These are phyloP conservation scores for Rhynchotus rufescens DNA, from an alignment of 2,797 vertebrate species.

Conservation along the genomic window DNA sequence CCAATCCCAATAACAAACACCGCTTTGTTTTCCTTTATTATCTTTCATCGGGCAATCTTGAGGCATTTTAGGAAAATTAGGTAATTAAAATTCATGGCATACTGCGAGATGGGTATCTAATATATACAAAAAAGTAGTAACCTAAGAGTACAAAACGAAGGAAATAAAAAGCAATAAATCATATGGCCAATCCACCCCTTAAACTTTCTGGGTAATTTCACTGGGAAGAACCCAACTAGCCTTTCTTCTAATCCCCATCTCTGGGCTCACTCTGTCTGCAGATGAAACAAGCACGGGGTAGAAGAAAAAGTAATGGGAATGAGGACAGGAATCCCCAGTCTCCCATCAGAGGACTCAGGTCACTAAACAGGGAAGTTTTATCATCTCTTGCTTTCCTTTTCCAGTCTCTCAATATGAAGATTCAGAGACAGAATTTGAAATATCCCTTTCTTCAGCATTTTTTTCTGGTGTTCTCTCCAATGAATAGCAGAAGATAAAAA, in stretches of 20 bases:
- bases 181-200: background rate
- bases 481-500: no score
- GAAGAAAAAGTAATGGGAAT: background rate
- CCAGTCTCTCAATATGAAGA: background rate
- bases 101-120: slow-evolving; percentile 1
- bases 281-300: background rate
- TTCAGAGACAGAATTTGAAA: background rate
- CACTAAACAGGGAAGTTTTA: background rate
- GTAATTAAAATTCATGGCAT: background rate
- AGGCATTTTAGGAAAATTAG: slow-evolving; percentile 14
- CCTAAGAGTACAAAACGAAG: slow-evolving; percentile 17
- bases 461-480: background rate
- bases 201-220: background rate
- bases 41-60: slow-evolving; percentile 9
- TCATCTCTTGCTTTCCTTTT: background rate
- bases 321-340: background rate
- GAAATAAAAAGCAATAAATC: slow-evolving; percentile 38
- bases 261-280: background rate
- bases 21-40: background rate
- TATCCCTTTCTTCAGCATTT: background rate
- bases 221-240: slow-evolving; percentile 3
- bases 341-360: background rate
- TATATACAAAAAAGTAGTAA: background rate
- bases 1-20: slow-evolving; percentile 7
- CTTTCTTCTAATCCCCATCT: background rate